Percentiles rank a stretch among this genome's conserved stretches.
Evolutionary conservation across 2,888 invertebrate genomes (phyloP).

Genomic region (Exocentrus adspersus): DNA sequence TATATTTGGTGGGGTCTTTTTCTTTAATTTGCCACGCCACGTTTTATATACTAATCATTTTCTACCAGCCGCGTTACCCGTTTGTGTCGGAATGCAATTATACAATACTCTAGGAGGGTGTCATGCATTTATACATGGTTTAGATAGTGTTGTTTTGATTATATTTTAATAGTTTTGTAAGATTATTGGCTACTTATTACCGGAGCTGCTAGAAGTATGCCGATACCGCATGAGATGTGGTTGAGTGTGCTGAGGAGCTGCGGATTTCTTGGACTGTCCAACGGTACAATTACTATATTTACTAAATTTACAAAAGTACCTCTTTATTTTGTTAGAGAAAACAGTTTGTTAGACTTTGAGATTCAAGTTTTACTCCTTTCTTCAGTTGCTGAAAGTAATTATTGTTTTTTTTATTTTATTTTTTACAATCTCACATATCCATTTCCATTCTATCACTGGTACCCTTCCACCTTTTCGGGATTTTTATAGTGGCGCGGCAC

Average conservation of each 20-base stretch:
- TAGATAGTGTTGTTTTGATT: slow-evolving; percentile 63
- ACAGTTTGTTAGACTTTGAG: slow-evolving; percentile 47
- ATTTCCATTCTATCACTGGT: slow-evolving; percentile 28
- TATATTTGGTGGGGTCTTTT: slow-evolving; percentile 29
- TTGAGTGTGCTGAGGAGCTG: slow-evolving; percentile 60
- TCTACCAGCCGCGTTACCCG: slow-evolving; percentile 33
- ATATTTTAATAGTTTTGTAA: slow-evolving; percentile 65
- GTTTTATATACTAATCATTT: slow-evolving; percentile 47
- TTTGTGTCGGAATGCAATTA: slow-evolving; percentile 15
- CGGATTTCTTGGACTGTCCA: slow-evolving; percentile 61
- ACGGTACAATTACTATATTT: slow-evolving; percentile 62
- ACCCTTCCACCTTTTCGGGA: slow-evolving; percentile 4
- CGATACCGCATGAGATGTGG: slow-evolving; percentile 62
- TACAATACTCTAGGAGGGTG: too few species aligned
- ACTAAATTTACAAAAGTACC: slow-evolving; percentile 47
- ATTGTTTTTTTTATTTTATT: slow-evolving; percentile 48
- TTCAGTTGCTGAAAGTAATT: slow-evolving; percentile 53
- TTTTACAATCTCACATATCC: slow-evolving; percentile 39
- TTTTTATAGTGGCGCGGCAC: background rate
- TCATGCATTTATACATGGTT: slow-evolving; percentile 63
- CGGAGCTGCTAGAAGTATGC: slow-evolving; percentile 62
- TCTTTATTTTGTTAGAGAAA: slow-evolving; percentile 49
- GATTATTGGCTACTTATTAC: slow-evolving; percentile 61
- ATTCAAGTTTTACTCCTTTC: slow-evolving; percentile 50
- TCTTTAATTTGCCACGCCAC: slow-evolving; percentile 38